These are phyloP conservation scores for Eupsilia transversa DNA, from an alignment of 2,888 invertebrate genomes.

Conservation along the genomic window DNA sequence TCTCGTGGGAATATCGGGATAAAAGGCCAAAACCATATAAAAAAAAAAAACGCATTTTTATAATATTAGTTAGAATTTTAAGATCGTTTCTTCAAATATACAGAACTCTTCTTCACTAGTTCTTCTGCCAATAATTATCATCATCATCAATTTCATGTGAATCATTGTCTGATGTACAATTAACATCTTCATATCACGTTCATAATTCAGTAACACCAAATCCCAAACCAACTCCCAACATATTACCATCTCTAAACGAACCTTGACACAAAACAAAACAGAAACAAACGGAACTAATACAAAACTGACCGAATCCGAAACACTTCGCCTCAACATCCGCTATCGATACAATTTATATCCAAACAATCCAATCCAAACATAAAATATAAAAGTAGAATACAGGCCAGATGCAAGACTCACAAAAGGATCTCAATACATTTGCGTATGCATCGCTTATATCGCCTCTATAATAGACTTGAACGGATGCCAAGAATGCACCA, in stretches of 20 bases:
- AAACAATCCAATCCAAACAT: conserved; percentile 62
- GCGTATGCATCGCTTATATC: conserved; percentile 81
- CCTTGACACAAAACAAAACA: conserved; percentile 42
- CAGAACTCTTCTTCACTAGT: too few relatives aligned
- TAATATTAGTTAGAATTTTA: too few relatives aligned
- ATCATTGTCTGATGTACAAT: conserved; percentile 1
- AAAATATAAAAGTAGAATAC: conserved; percentile 65
- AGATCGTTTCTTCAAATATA: neutral
- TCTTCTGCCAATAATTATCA: too few relatives aligned
- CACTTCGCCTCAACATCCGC: conserved; percentile 54
- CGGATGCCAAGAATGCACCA: conserved; percentile 88
- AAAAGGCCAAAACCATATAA: too few relatives aligned
- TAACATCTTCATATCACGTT: neutral
- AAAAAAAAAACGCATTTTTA: too few relatives aligned
- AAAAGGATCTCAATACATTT: conserved; percentile 84
- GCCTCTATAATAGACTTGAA: conserved; percentile 88
- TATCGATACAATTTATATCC: conserved; percentile 65
- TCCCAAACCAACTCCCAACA: neutral
- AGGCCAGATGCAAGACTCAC: conserved; percentile 80
- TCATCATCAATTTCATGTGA: neutral
- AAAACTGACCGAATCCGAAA: conserved; percentile 51
- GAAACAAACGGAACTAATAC: conserved; percentile 45
- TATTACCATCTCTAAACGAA: conserved; percentile 25
- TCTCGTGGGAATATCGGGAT: too few relatives aligned
- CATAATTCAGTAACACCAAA: conserved; percentile 9